These are phyloP conservation scores for Tupaia chinensis DNA, from an alignment of 2,113 vertebrate genomes.

Conservation along the genomic window DNA sequence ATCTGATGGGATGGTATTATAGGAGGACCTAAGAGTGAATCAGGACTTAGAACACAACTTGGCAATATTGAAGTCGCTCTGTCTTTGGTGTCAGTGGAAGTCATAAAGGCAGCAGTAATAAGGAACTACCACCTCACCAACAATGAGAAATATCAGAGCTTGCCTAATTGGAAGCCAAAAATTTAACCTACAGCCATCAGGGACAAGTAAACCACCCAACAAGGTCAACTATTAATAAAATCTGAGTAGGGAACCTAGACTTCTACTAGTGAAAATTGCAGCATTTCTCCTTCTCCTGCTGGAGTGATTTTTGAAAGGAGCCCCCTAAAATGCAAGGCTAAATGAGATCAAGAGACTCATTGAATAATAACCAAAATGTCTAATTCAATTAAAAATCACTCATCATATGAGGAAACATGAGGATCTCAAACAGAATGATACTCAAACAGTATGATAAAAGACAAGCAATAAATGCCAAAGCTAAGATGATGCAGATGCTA, in stretches of 20 bases:
- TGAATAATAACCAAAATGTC: background rate
- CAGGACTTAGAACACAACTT: background rate
- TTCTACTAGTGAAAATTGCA: background rate
- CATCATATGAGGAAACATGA: background rate
- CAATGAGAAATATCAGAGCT: background rate
- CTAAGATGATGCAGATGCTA: background rate
- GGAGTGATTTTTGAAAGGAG: background rate
- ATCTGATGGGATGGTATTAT: background rate
- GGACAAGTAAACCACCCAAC: background rate
- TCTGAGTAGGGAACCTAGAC: background rate
- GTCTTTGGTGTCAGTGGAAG: background rate
- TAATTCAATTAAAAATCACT: background rate
- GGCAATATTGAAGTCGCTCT: background rate
- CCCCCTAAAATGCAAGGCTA: background rate
- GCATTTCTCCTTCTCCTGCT: background rate
- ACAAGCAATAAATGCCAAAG: background rate
- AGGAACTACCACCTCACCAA: background rate
- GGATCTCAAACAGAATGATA: background rate
- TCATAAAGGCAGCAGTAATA: background rate
- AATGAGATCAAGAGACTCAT: background rate
- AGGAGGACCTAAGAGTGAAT: background rate
- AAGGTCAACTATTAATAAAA: background rate
- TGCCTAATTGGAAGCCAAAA: background rate
- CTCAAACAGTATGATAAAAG: background rate
- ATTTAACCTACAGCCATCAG: background rate